These are phyloP conservation scores for Fringilla coelebs DNA, from an alignment of 2,797 vertebrate genomes.

Conservation along the genomic window DNA sequence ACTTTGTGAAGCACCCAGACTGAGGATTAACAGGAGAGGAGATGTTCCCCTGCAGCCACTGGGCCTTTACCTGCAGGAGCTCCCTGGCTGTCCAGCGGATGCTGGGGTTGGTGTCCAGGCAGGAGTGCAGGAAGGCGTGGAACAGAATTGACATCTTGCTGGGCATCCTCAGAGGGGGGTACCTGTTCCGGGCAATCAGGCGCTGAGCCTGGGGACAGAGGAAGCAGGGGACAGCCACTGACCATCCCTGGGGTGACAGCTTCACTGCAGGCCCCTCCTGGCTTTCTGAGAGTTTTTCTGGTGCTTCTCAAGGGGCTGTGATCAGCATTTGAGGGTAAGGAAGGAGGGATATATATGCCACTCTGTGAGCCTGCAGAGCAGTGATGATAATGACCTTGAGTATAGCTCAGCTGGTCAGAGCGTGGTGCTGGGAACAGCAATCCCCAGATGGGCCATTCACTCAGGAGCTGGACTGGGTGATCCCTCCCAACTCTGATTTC, in stretches of 20 bases:
- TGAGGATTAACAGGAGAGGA: neutral
- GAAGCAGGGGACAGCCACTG: neutral
- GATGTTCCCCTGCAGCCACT: accelerated
- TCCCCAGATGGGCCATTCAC: neutral
- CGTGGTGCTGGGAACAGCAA: neutral
- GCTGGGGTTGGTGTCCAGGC: constrained; percentile 87
- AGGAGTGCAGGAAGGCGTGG: constrained; percentile 87
- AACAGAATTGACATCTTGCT: constrained; percentile 55
- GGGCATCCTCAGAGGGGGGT: neutral
- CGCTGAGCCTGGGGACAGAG: constrained; percentile 78
- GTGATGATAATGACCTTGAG: neutral
- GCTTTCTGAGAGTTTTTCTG: neutral
- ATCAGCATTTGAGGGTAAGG: neutral
- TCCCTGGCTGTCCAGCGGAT: constrained; percentile 87
- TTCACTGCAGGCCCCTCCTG: neutral
- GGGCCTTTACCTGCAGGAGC: constrained; percentile 80
- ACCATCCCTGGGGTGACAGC: neutral
- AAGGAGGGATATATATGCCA: no score
- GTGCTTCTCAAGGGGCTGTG: neutral
- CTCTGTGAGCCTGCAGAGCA: neutral
- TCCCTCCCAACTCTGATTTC: no score
- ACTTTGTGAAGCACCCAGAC: neutral
- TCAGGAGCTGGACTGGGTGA: neutral
- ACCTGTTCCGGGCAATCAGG: constrained; percentile 74
- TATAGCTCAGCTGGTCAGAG: neutral